Conservation (phyloP, 2,797 vertebrate species). For the Bradypodion ventrale region DNA sequence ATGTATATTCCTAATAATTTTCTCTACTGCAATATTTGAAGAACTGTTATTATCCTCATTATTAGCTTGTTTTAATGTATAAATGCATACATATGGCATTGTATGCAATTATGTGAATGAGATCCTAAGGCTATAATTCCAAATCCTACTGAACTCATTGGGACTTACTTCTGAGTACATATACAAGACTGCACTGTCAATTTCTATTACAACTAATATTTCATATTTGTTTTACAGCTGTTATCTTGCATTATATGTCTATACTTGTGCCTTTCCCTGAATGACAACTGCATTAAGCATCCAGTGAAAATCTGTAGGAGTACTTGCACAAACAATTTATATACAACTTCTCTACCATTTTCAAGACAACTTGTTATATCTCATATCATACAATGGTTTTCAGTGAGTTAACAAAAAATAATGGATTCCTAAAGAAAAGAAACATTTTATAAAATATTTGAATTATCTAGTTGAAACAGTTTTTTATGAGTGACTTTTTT, state of each 20-base stretch:
- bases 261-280: background rate
- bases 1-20: background rate
- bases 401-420: background rate
- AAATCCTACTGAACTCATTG: background rate
- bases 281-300: background rate
- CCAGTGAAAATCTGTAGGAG: background rate
- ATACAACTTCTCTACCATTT: background rate
- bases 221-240: constrained; percentile 1
- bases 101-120: constrained; percentile 19
- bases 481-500: background rate
- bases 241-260: background rate
- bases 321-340: background rate
- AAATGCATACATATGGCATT: background rate
- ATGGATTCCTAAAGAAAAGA: background rate
- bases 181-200: background rate
- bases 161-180: background rate
- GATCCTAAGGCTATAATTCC: background rate
- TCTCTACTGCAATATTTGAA: background rate
- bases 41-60: constrained; percentile 11
- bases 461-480: background rate
- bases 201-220: background rate
- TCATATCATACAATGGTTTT: background rate
- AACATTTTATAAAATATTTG: background rate
- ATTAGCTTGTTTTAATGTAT: constrained; percentile 47
- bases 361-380: background rate